Percentiles rank a stretch among this genome's conserved stretches.
Conservation (phyloP, 2,888 invertebrate genomes). For the Zygogramma bicolorata region DNA sequence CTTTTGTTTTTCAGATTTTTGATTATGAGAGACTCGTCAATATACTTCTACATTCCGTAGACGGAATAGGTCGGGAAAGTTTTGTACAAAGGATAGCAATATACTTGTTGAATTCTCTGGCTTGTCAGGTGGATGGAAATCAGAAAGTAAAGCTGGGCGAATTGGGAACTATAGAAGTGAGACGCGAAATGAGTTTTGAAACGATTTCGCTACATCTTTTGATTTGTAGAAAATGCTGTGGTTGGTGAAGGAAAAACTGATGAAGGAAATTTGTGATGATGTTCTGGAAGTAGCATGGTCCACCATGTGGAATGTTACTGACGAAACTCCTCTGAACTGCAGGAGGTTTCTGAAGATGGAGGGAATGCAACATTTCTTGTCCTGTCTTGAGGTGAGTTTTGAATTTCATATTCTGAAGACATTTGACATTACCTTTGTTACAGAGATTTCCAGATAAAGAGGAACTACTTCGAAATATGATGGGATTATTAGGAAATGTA, state of each 20-base stretch:
- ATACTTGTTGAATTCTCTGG: slow-evolving; percentile 93
- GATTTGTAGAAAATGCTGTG: slow-evolving; percentile 84
- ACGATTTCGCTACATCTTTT: not conserved
- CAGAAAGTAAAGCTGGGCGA: slow-evolving; percentile 94
- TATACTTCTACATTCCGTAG: slow-evolving; percentile 84
- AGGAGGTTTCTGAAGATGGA: slow-evolving; percentile 86
- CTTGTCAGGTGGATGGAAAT: slow-evolving; percentile 94
- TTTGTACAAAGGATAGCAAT: slow-evolving; percentile 96
- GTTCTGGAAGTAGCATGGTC: slow-evolving; percentile 98
- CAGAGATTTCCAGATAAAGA: slow-evolving; percentile 90
- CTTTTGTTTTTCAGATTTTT: slow-evolving; percentile 84
- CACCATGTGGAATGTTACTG: slow-evolving; percentile 99
- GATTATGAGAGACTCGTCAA: slow-evolving; percentile 89
- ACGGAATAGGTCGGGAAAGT: slow-evolving; percentile 85
- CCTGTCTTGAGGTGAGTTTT: slow-evolving; percentile 81
- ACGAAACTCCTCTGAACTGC: slow-evolving; percentile 96
- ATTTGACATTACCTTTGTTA: slow-evolving; percentile 30
- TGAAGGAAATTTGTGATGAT: slow-evolving; percentile 87
- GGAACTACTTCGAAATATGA: slow-evolving; percentile 95
- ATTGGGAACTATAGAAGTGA: slow-evolving; percentile 86
- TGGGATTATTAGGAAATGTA: slow-evolving; percentile 96
- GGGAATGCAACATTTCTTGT: slow-evolving; percentile 92
- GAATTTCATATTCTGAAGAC: not conserved
- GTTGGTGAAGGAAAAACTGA: slow-evolving; percentile 85
- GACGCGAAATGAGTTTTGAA: slow-evolving; percentile 12